Evolutionary conservation across 2,888 invertebrate genomes (phyloP), one percentile per base, ranked within the genome.

Genomic region (Protodeltote pygarga): DNA sequence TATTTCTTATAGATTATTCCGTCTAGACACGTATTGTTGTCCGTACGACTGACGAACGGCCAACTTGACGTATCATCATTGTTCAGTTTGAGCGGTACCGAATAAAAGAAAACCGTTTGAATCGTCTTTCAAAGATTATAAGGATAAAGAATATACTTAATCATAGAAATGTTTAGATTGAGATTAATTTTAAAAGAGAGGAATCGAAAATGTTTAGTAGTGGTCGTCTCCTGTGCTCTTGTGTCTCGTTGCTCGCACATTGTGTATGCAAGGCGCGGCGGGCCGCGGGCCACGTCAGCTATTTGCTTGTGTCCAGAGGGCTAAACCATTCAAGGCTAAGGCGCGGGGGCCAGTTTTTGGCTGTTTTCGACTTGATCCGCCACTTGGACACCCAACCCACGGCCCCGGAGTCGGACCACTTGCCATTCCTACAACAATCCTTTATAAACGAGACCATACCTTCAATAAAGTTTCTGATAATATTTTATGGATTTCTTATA

Each of bases 311-410:
- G 89, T 87, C 91, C 91, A 87, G 85, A 85, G 85, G 90, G 91
- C 89, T 92, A 89, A 91, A 85, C 92, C 92, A 91, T 91, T 90
- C 92, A 91, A 91, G 92, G 92, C 90, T 91, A 92, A 89, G 85
- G 73, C 79, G 79, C 81, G 71, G 80, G 81, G 88, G 84, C 92
- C 89, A 92, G 90, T 92, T 92, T 92, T 92, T 92, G 92, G 87
- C 83, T 75, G 83, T 77, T 83, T 73, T 73, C 75, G 81, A 88
- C 85, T 83, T 88, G 89, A 90, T 90, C 90, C 85, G 55, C 69
- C 65, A 71, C 70, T 71, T 49, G 57, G 55, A 58, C 63, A 66
- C 46, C 63, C 62, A 53, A 45, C 60, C 54, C 50, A 42, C 50
- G 55, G 47, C 47, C 51, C 40, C 53, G 42, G 50, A 13, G 35